Evolutionary conservation across 2,888 invertebrate genomes (phyloP).

Genomic region (Caenorhabditis doughertyi): DNA sequence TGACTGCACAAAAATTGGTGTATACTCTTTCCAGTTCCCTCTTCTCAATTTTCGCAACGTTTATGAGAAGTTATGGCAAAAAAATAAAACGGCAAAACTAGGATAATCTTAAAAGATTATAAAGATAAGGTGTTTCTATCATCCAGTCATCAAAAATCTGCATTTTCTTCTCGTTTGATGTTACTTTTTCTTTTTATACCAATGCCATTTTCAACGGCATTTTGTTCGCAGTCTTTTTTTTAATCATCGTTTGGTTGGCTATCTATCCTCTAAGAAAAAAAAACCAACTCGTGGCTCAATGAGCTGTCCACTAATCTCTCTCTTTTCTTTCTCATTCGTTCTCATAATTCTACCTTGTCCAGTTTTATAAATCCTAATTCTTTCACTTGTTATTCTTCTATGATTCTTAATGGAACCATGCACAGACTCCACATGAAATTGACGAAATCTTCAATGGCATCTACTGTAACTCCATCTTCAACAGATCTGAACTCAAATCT

Average conservation of each 20-base stretch:
- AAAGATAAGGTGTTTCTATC: background rate
- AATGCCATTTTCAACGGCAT: background rate
- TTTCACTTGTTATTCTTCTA: slow-evolving; percentile 15
- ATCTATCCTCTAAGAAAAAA: slow-evolving; percentile 10
- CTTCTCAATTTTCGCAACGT: background rate
- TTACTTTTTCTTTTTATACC: background rate
- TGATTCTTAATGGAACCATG: slow-evolving; percentile 20
- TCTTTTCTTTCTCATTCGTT: background rate
- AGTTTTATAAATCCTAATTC: background rate
- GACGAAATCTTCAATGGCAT: slow-evolving; percentile 28
- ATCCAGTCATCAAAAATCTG: slow-evolving; percentile 40
- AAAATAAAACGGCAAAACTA: background rate
- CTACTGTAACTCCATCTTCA: slow-evolving; percentile 14
- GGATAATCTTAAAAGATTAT: slow-evolving; percentile 21
- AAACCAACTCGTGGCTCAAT: slow-evolving; percentile 6
- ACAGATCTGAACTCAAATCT: slow-evolving; percentile 17
- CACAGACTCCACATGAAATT: slow-evolving; percentile 54
- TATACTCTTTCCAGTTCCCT: slow-evolving; percentile 1
- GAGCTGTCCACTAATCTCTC: slow-evolving; percentile 45
- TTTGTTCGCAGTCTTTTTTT: slow-evolving; percentile 12
- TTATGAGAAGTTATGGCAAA: background rate
- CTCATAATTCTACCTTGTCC: slow-evolving; percentile 38
- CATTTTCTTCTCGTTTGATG: background rate
- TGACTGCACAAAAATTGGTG: slow-evolving; percentile 14
- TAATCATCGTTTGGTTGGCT: background rate